Percentiles rank a stretch among this genome's conserved stretches.
Evolutionary conservation across 2,888 invertebrate genomes (phyloP).

Genomic region (Heteropelma amictum): DNA sequence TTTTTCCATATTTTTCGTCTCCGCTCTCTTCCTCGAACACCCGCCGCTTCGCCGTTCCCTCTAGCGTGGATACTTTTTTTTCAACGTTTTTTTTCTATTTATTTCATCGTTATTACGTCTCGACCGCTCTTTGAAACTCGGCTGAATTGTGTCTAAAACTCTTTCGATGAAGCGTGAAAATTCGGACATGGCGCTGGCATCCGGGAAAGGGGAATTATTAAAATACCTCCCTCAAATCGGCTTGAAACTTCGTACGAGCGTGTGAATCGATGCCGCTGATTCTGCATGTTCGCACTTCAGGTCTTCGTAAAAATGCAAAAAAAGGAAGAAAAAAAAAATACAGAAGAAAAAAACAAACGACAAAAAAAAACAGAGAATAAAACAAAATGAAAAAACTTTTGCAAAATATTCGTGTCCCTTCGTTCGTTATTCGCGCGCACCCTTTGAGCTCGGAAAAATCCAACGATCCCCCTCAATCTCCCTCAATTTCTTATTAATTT

Average conservation of each 20-base stretch:
- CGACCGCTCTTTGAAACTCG: background rate
- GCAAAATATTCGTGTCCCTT: constrained; percentile 22
- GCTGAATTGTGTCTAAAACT: constrained; percentile 61
- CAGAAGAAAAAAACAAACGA: constrained; percentile 1
- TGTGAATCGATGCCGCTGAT: background rate
- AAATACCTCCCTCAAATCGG: constrained; percentile 16
- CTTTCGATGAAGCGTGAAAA: constrained; percentile 68
- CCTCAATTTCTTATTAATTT: constrained; percentile 34
- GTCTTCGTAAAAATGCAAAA: constrained; percentile 39
- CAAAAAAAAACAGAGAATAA: constrained; percentile 19
- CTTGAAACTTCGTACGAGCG: constrained; percentile 12
- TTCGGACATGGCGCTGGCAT: constrained; percentile 76
- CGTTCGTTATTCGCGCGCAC: constrained; percentile 36
- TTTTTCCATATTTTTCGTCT: constrained; percentile 12
- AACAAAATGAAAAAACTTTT: constrained; percentile 22
- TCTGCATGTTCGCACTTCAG: constrained; percentile 43
- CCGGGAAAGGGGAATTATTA: constrained; percentile 57
- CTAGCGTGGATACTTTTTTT: background rate
- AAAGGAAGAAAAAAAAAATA: too few species aligned
- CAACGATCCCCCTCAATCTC: constrained; percentile 20
- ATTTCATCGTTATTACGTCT: constrained; percentile 5
- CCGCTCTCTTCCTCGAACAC: constrained; percentile 21
- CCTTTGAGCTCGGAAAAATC: constrained; percentile 43
- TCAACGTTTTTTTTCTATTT: constrained; percentile 6
- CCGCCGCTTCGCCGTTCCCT: too few species aligned